Conservation (phyloP, 2,113 vertebrate genomes). For the Petrocephalus zakoni region DNA sequence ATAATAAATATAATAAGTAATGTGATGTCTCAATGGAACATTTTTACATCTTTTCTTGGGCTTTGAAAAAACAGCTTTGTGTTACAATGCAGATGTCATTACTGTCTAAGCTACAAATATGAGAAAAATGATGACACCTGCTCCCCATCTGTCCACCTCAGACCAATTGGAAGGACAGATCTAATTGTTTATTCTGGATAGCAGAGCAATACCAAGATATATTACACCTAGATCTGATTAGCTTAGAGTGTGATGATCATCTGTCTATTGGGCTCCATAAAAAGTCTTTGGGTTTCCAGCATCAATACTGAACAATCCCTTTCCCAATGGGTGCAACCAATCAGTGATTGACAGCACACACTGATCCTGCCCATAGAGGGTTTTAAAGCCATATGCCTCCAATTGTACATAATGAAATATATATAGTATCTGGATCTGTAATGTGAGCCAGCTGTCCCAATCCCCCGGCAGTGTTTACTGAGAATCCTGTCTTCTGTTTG, state of each 20-base stretch:
- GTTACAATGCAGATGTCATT: too few relatives aligned
- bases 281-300: neutral
- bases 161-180: neutral
- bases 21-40: too few relatives aligned
- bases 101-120: neutral
- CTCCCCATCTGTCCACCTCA: neutral
- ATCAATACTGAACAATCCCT: conserved; percentile 5
- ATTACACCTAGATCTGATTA: neutral
- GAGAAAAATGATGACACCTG: neutral
- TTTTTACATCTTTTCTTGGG: neutral
- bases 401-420: neutral
- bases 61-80: neutral
- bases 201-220: neutral
- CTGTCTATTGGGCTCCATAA: neutral
- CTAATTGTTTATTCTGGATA: neutral
- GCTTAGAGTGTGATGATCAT: conserved; percentile 7
- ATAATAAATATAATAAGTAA: neutral
- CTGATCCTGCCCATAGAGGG: neutral
- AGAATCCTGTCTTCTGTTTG: neutral
- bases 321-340: neutral
- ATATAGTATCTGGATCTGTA: neutral
- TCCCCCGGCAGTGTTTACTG: neutral
- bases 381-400: neutral
- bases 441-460: neutral
- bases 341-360: neutral